phyloP scores from a whole-genome alignment of 2,888 invertebrate species.

The Leistus spinibarbis region DNA sequence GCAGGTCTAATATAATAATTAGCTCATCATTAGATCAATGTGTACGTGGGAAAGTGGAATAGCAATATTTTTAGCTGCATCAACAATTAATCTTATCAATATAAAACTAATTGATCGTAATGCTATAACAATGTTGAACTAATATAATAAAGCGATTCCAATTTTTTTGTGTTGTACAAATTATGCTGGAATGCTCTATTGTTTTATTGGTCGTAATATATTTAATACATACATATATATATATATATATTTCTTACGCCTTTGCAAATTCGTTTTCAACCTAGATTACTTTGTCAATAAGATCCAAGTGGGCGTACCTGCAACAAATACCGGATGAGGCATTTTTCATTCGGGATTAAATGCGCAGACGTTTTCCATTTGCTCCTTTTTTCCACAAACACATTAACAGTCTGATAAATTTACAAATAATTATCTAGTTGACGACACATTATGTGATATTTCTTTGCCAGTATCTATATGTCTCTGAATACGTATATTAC shows the following conservation, averaged over 20 bases:
- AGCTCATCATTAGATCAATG: background rate
- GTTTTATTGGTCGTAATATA: constrained; percentile 6
- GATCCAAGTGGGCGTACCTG: background rate
- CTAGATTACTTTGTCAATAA: constrained; percentile 11
- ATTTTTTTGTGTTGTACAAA: background rate
- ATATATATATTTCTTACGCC: constrained; percentile 3
- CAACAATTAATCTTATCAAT: background rate
- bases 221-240: background rate
- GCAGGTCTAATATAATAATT: background rate
- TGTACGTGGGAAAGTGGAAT: background rate
- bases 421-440: background rate
- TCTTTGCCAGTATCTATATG: background rate
- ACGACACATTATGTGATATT: background rate
- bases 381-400: background rate
- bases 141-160: background rate
- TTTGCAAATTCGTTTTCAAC: background rate
- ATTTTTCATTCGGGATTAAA: background rate
- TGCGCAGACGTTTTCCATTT: background rate
- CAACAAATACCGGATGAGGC: background rate
- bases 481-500: background rate
- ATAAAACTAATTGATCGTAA: background rate
- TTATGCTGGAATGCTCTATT: constrained; percentile 6
- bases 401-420: background rate
- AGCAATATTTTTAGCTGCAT: background rate
- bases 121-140: background rate